A percentile compares a stretch with the other conserved stretches of the same genome.
Evolutionary conservation across 2,797 vertebrate species (phyloP).

Genomic region (Spea hammondii): DNA sequence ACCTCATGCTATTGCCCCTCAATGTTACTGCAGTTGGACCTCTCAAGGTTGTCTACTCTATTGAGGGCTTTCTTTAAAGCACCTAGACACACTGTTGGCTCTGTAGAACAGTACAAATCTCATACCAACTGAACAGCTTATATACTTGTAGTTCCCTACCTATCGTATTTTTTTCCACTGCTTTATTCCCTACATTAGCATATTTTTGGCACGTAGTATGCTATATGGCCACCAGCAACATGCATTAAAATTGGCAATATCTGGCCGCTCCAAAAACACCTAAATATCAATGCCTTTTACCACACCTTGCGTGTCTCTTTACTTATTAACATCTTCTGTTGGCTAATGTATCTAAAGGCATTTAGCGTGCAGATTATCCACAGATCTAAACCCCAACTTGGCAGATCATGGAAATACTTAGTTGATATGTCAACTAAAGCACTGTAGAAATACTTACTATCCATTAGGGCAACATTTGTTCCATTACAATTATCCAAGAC

Average conservation of each 20-base stretch:
- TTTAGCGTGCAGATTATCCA: not conserved
- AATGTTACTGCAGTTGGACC: too few species aligned
- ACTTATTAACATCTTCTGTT: not conserved
- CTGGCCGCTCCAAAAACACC: too few species aligned
- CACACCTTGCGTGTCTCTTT: not conserved
- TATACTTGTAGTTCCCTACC: not conserved
- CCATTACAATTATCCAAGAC: constrained; percentile 22
- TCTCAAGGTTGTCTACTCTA: too few species aligned
- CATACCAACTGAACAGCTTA: not conserved
- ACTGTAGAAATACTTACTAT: constrained; percentile 29
- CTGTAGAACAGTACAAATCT: not conserved
- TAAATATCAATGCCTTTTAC: too few species aligned
- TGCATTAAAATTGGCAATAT: too few species aligned
- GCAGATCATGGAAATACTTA: constrained; percentile 26
- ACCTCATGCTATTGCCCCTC: too few species aligned
- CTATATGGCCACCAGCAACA: too few species aligned
- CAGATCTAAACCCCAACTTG: not conserved
- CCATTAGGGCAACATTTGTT: constrained; percentile 36
- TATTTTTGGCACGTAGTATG: too few species aligned
- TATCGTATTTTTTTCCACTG: not conserved
- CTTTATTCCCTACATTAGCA: not conserved
- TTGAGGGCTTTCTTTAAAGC: too few species aligned
- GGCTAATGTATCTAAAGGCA: not conserved
- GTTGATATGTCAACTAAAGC: constrained; percentile 20
- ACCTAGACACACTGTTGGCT: not conserved